Base-by-base conservation (phyloP, 2,797 vertebrate species). In the Pristis pectinata region DNA sequence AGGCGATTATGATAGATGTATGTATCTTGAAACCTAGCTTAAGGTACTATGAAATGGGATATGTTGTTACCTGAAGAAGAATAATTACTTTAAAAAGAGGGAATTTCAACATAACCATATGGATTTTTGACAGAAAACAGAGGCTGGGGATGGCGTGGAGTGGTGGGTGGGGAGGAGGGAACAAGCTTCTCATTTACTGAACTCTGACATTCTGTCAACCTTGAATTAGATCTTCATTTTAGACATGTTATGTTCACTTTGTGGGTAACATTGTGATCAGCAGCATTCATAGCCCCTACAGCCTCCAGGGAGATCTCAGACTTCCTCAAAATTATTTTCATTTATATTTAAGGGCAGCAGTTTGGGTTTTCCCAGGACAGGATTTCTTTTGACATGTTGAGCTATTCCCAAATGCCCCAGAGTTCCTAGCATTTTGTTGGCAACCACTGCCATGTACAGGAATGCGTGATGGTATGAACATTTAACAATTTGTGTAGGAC, bases 341-440 rank as follows among this genome's bases (percentile, higher is more conserved):
- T 98, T 98, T 98, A 97, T 97, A 98, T 98, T 95, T 97, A 97
- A 97, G 97, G 97, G 44, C 97, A 97, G 96, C 96, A 96, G 96
- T 95, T 95, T 96, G 97, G 96, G 96, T 98, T 97, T 97, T 96
- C 19, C 87, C 61, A 17, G 95, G 96, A 96, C 96, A 97, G 80
- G 95, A 95, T 95, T 96, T 95, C 95, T 91, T 95, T 95, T 91
- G 92, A 94, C 97, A 96, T 97, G 96, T 96, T 94, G 95, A 97
- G 93, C 95, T 96, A 95, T 94, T 91, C 95, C 95, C 95, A 95
- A 95, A 97, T 96, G 95, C 94, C 96, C 3, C 82, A 95, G 96
- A 95, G 74, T 76, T 76, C 27, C 19, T 30, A 76, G 41, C 17
- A 34, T 74, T 76, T 76, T 76, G 5, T 72, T 34, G 27, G 67